These are phyloP conservation scores for Amia ocellicauda DNA, from an alignment of 2,113 vertebrate genomes.

Conservation along the genomic window DNA sequence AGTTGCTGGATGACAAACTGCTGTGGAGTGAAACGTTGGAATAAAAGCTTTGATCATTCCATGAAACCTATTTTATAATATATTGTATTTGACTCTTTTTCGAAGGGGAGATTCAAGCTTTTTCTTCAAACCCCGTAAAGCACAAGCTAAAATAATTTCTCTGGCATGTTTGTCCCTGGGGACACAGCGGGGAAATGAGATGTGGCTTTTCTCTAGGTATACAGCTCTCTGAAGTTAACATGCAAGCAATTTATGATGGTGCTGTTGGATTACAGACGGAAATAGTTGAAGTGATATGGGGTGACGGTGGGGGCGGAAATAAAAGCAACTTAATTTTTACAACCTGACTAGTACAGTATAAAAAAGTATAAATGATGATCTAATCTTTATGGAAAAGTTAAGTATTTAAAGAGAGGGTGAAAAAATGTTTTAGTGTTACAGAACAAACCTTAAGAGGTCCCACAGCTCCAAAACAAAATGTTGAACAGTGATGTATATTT, in stretches of 20 bases:
- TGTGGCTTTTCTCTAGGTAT: slow-evolving; percentile 10
- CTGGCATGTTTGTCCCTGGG: background rate
- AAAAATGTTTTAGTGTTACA: background rate
- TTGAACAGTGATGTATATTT: background rate
- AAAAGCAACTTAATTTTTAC: background rate
- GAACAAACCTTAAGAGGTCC: background rate
- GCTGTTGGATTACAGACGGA: too few relatives aligned
- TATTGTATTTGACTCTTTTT: background rate
- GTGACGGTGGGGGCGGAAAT: background rate
- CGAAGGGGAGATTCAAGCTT: background rate
- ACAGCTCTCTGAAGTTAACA: slow-evolving; percentile 20
- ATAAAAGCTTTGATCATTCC: background rate
- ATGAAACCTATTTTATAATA: background rate
- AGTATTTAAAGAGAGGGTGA: background rate
- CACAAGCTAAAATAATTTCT: background rate
- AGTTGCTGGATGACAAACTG: too few relatives aligned
- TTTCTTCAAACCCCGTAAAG: slow-evolving; percentile 17
- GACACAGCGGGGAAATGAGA: slow-evolving; percentile 9
- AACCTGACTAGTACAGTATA: background rate
- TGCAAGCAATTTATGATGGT: slow-evolving; percentile 18
- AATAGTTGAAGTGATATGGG: background rate
- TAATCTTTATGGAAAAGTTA: too few relatives aligned
- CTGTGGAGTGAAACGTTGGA: too few relatives aligned
- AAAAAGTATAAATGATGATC: too few relatives aligned
- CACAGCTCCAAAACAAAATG: background rate